Percentiles rank a stretch among this genome's conserved stretches.
These are phyloP conservation scores for Actinia tenebrosa DNA, from an alignment of 64 coral and sea anemone genomes.

Conservation along the genomic window DNA sequence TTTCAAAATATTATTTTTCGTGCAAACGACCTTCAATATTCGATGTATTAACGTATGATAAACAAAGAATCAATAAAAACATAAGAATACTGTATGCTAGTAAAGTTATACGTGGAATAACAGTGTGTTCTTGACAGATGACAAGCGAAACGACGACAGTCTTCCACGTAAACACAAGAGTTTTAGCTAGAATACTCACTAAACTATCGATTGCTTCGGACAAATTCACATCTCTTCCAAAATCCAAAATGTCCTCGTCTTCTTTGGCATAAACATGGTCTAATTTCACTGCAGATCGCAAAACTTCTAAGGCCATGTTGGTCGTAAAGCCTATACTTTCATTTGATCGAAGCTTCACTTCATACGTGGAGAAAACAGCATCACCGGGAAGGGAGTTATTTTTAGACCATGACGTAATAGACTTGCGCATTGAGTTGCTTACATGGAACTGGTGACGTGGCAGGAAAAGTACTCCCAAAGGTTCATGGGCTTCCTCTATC, in stretches of 20 bases:
- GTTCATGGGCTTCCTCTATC: not conserved
- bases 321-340: not conserved
- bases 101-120: not conserved
- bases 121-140: not conserved
- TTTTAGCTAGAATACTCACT: not conserved
- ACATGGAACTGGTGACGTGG: conserved; percentile 61
- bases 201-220: conserved; percentile 16
- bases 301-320: conserved; percentile 29
- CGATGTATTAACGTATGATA: not conserved
- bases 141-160: not conserved
- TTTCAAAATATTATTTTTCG: not conserved
- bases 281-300: conserved; percentile 38
- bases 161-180: not conserved
- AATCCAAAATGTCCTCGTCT: conserved; percentile 5
- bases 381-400: conserved; percentile 17
- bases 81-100: not conserved
- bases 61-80: not conserved
- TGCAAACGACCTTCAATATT: not conserved
- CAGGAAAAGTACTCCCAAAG: not conserved
- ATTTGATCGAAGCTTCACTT: not conserved
- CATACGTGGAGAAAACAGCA: conserved; percentile 39
- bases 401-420: conserved; percentile 49
- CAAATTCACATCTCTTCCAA: not conserved
- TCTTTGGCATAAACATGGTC: conserved; percentile 61
- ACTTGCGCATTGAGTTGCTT: not conserved